These are phyloP conservation scores for Toxotes jaculatrix DNA, from an alignment of 2,113 vertebrate genomes.

Conservation along the genomic window DNA sequence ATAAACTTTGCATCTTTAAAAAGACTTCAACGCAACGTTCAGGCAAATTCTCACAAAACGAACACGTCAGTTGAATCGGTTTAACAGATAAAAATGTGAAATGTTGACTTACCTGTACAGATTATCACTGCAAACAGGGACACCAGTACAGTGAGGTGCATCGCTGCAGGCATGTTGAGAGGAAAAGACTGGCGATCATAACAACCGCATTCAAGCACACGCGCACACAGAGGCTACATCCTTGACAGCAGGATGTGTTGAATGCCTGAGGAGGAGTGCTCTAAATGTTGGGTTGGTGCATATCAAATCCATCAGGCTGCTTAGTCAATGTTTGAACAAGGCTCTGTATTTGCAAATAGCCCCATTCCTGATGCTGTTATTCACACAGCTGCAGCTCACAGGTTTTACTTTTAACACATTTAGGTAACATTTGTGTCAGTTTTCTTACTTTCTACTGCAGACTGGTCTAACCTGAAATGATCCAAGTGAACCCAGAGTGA, in stretches of 20 bases:
- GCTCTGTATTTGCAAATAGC: constrained; percentile 37
- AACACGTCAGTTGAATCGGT: neutral
- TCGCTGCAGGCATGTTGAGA: constrained; percentile 64
- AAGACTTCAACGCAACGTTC: neutral
- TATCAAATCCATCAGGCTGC: constrained; percentile 29
- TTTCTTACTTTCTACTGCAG: neutral
- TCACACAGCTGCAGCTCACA: neutral
- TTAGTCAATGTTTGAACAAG: constrained; percentile 69
- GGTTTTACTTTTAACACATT: constrained; percentile 15
- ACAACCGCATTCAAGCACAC: constrained; percentile 14
- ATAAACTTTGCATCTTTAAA: constrained; percentile 56
- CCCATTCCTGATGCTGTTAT: neutral
- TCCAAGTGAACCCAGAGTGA: neutral
- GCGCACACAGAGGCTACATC: constrained; percentile 60
- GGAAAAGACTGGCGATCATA: constrained; percentile 40
- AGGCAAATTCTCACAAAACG: neutral
- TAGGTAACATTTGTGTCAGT: neutral
- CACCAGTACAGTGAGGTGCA: constrained; percentile 52
- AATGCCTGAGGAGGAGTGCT: constrained; percentile 53
- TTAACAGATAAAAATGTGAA: constrained; percentile 1
- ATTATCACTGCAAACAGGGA: constrained; percentile 34
- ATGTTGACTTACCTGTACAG: constrained; percentile 62
- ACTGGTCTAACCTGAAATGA: neutral
- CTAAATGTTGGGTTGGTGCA: neutral
- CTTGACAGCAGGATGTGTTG: constrained; percentile 79